Percentiles rank a stretch among this genome's conserved stretches.
Evolutionary conservation across 2,113 vertebrate species (phyloP).

Genomic region (Megaleporinus macrocephalus): DNA sequence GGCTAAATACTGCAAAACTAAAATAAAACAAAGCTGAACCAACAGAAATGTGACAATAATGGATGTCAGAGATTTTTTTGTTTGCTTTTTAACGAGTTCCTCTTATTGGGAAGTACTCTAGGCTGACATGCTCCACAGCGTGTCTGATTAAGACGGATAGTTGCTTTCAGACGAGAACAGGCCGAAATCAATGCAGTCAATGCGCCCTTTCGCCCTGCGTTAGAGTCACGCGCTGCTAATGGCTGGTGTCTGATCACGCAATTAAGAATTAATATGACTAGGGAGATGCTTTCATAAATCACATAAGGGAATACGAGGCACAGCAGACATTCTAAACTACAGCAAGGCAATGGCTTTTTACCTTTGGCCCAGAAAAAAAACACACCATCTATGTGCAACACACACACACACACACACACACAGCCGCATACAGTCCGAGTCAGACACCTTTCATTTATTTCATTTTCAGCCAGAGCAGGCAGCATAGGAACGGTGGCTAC

Average conservation of each 20-base stretch:
- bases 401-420: background rate
- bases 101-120: background rate
- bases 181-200: slow-evolving; percentile 38
- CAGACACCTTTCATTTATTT: too few species aligned
- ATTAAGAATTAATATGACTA: slow-evolving; percentile 36
- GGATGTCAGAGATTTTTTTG: background rate
- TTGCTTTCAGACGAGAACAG: background rate
- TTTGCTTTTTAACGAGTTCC: background rate
- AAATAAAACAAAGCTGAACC: background rate
- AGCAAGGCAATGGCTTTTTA: background rate
- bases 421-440: background rate
- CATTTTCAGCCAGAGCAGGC: too few species aligned
- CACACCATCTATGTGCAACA: slow-evolving; percentile 2
- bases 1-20: background rate
- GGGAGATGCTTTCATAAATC: slow-evolving; percentile 15
- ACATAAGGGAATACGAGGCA: background rate
- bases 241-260: slow-evolving; percentile 22
- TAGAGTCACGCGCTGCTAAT: slow-evolving; percentile 10
- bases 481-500: too few species aligned
- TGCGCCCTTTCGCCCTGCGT: slow-evolving; percentile 14
- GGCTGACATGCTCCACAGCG: background rate
- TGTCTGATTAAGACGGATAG: slow-evolving; percentile 25
- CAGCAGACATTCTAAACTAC: background rate
- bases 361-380: background rate
- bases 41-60: background rate